Conservation (phyloP, 2,888 invertebrate genomes). For the Eristalis tenax region DNA sequence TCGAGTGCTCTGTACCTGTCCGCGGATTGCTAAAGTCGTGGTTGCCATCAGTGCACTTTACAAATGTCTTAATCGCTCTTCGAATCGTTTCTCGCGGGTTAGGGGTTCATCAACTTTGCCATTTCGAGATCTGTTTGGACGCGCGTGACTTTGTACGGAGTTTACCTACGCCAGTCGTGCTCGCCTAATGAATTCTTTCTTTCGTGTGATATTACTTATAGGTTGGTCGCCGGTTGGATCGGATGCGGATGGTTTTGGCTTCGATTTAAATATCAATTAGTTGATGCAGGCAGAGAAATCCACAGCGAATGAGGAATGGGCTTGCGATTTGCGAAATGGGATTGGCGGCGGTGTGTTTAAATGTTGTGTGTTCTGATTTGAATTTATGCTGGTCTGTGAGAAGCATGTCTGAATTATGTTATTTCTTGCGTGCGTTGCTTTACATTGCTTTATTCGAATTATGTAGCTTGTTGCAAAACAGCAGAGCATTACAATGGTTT, state of each 20-base stretch:
- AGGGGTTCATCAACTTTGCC: conserved; percentile 51
- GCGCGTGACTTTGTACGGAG: conserved; percentile 49
- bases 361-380: neutral
- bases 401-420: neutral
- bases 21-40: neutral
- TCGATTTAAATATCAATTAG: conserved; percentile 56
- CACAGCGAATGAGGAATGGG: neutral
- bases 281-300: neutral
- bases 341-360: neutral
- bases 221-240: neutral
- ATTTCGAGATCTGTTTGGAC: conserved; percentile 28
- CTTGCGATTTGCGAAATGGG: neutral
- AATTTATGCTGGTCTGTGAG: neutral
- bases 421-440: too few species aligned
- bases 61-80: conserved; percentile 50
- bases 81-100: conserved; percentile 50
- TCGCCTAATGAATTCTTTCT: conserved; percentile 30
- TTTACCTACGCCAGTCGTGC: conserved; percentile 32
- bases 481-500: too few species aligned
- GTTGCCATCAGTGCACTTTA: conserved; percentile 45
- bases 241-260: conserved; percentile 16
- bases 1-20: conserved; percentile 32
- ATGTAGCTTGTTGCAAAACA: too few species aligned
- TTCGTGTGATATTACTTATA: conserved; percentile 1
- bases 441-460: too few species aligned